Base-by-base conservation (phyloP, 2,113 vertebrate genomes). In the Tetrao urogallus region DNA sequence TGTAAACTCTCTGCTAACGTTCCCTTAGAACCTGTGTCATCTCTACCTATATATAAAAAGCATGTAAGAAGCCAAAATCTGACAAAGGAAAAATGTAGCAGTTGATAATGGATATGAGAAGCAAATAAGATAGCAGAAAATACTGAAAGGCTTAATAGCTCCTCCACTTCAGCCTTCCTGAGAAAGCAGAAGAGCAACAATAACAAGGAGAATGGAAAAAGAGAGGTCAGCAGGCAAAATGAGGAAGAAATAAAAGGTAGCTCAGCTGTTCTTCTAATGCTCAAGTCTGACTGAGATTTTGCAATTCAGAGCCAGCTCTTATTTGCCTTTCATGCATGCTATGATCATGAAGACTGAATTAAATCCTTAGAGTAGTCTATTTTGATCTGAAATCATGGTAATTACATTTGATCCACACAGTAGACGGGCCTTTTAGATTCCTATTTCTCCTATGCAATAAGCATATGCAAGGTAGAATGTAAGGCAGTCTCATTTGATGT, bases 41-140 rank as follows among this genome's bases (percentile, higher is more conserved):
- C 42, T 76, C 8, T 87, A 73, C 82, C 85, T 86, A 19, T 92
- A 38, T 69, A 88, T 54, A 81, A 81, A 90, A 94, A 86, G n/a
- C 69, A 84, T 9, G 11, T 93, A 47, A 72, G 70, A 93, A 83
- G 79, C 58, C 92, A 86, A 87, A 95, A 60, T 64, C 69, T 84
- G 73, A 69, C 93, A 95, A 95, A 93, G 71, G 77, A 73, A 87
- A 88, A 93, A 60, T 47, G 76, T 74, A 82, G 47, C 71, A 40
- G 48, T 86, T 76, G 56, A 69, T 95, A 96, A 94, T 94, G 82
- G 88, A 43, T 71, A 58, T 69, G 58, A 47, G 94, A 88, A 94
- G 76, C 6, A 1, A 63, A 58, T 92, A 83, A 92, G 73, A 94
- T 95, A 92, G 91, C 79, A 0, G 0, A 77, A 85, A 92, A 80